Evolutionary conservation across 2,113 vertebrate genomes (phyloP).

Genomic region (Sula dactylatra): DNA sequence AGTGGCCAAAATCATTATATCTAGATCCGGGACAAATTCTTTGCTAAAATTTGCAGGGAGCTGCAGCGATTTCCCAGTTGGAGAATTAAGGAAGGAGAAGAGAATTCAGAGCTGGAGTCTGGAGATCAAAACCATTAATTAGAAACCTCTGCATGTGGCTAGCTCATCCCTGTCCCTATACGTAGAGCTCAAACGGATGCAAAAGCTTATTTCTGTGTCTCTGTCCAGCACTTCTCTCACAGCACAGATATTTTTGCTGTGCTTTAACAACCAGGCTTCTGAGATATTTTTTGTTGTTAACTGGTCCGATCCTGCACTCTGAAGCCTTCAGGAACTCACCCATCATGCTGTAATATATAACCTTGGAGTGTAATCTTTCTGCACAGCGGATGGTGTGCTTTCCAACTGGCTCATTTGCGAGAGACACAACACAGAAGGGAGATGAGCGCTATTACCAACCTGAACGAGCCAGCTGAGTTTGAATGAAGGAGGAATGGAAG

Average conservation of each 20-base stretch:
- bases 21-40: background rate
- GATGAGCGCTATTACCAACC: fast-evolving
- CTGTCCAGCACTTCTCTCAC: conserved; percentile 25
- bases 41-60: background rate
- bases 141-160: background rate
- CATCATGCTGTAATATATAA: background rate
- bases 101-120: background rate
- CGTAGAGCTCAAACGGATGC: background rate
- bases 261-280: background rate
- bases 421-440: background rate
- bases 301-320: background rate
- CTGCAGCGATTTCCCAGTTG: background rate
- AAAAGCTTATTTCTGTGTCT: background rate
- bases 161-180: background rate
- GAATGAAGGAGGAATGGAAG: background rate
- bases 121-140: background rate
- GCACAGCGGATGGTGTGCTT: background rate
- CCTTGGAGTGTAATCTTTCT: background rate
- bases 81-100: background rate
- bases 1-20: background rate
- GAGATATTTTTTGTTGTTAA: fast-evolving
- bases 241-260: background rate
- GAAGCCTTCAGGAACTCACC: background rate
- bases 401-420: background rate
- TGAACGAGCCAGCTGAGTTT: background rate